Conservation (phyloP, 2,113 vertebrate species). For the Megaceryle torquata region DNA sequence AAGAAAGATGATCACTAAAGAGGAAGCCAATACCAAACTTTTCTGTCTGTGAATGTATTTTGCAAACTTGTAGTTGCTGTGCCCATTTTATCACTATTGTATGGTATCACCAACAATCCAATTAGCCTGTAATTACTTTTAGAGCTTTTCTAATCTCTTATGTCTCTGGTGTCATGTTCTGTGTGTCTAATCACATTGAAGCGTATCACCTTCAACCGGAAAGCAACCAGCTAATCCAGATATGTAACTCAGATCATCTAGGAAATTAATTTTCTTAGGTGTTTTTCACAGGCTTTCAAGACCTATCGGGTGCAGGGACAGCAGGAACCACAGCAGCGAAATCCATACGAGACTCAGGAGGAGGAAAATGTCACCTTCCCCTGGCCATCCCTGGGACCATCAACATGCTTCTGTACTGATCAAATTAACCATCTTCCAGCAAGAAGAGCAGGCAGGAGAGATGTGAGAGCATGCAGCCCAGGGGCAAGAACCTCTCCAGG, state of each 20-base stretch:
- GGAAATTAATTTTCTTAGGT: neutral
- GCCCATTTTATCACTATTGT: neutral
- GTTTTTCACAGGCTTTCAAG: neutral
- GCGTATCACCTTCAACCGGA: neutral
- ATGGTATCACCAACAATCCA: neutral
- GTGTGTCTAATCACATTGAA: neutral
- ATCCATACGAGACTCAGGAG: accelerated
- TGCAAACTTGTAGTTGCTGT: neutral
- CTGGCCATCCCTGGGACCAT: neutral
- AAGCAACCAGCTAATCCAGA: neutral
- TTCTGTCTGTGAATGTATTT: neutral
- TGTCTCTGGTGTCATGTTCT: neutral
- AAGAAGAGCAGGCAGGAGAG: neutral
- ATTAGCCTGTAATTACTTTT: neutral
- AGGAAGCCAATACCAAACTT: neutral
- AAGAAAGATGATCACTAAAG: neutral
- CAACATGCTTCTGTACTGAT: neutral
- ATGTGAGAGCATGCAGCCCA: neutral
- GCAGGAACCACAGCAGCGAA: accelerated
- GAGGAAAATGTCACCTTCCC: neutral
- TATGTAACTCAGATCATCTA: neutral
- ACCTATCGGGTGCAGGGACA: neutral
- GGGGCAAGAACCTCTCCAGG: neutral
- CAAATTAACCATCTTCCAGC: neutral
- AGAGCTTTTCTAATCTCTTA: neutral